Conservation (phyloP, 2,888 invertebrate species). For the Cynaeus angustus region DNA sequence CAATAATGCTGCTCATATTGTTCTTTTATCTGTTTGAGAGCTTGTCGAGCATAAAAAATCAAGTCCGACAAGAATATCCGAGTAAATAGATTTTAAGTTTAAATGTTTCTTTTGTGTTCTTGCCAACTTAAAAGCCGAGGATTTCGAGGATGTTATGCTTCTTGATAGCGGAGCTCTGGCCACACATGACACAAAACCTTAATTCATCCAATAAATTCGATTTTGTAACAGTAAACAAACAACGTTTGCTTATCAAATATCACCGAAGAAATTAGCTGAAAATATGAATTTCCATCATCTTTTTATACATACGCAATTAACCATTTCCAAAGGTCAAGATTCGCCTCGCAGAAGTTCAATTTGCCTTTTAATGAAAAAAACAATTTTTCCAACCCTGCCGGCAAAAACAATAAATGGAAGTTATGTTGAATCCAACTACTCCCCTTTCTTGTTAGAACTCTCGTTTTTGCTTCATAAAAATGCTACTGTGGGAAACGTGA, state of each 20-base stretch:
- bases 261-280: no score
- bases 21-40: conserved; percentile 63
- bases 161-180: neutral
- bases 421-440: conserved; percentile 22
- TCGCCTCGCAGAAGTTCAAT: neutral
- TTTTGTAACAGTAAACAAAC: neutral
- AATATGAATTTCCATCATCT: no score
- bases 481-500: conserved; percentile 15
- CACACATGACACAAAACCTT: conserved; percentile 13
- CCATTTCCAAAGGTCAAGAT: neutral
- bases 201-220: conserved; percentile 5
- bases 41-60: conserved; percentile 65
- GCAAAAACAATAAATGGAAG: conserved; percentile 18
- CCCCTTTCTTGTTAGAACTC: conserved; percentile 25
- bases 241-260: neutral
- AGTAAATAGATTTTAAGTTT: conserved; percentile 67
- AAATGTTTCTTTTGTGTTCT: conserved; percentile 56
- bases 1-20: conserved; percentile 62
- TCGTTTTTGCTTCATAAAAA: conserved; percentile 28
- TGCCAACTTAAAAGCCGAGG: conserved; percentile 24
- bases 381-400: conserved; percentile 1
- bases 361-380: conserved; percentile 1
- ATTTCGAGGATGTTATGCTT: conserved; percentile 8
- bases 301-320: no score
- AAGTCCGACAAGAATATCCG: conserved; percentile 64